Base-by-base conservation (phyloP, 2,797 vertebrate species). In the Sebastes goodei region DNA sequence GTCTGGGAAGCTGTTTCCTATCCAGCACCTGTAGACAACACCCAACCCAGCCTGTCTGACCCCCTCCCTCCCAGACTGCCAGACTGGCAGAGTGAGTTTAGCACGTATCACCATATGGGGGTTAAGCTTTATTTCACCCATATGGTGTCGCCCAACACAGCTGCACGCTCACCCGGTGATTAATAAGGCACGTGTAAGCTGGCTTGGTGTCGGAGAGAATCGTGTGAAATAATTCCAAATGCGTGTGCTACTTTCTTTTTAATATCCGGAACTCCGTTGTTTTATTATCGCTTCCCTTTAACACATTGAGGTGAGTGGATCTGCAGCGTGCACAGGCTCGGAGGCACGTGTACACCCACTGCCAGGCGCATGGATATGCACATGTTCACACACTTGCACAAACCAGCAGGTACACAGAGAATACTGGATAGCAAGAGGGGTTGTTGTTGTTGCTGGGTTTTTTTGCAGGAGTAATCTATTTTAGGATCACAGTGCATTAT, bases 101-200 rank as follows among this genome's bases (percentile, higher is more conserved):
- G 59, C 71, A 71, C 76, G 3, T 60, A 82, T 88, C 82, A 71
- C 84, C 68, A 79, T 83, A 83, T 84, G 79, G 77, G 49, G 68
- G 57, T 74, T 68, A 52, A 91, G 92, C 89, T 90, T 93, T 88
- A 85, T 81, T 89, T 91, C 60, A 65, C 84, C 93, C 92, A 85
- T 91, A 93, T 93, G 93, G 76, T 88, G 82, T 84, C 46, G n/a
- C 59, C 84, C 63, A 71, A 30, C 86, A 57, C 78, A 82, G 62
- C 70, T 76, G 64, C 74, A 80, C 32, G 12, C 81, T 76, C 76
- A 62, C 74, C 53, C 10, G 8, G 70, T 77, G 91, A 93, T 91
- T 90, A 93, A 81, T 74, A 64, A 42, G 70, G 82, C 90, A 88
- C 82, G 83, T 87, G 88, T 76, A 61, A 63, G 71, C 72, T 82